Percentiles rank a stretch among this genome's conserved stretches.
These are phyloP conservation scores for Tipula vernalis DNA, from an alignment of 2,888 invertebrate species.

Conservation along the genomic window DNA sequence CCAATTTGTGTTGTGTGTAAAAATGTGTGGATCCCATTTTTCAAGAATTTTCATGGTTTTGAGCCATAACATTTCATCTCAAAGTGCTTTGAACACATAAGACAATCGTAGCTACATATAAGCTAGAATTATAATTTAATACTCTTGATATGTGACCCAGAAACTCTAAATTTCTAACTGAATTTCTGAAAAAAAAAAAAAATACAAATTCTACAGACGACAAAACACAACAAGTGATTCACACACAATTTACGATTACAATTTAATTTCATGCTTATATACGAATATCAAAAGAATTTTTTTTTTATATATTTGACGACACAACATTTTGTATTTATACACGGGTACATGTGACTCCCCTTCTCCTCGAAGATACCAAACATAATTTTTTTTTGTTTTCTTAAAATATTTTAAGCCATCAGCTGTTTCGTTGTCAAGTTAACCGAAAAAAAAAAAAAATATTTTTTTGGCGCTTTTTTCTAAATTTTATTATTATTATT, in stretches of 20 bases:
- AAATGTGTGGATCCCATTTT: no score
- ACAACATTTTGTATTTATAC: not conserved
- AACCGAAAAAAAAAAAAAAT: not conserved
- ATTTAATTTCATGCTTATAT: not conserved
- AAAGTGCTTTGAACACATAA: no score
- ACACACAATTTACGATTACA: not conserved
- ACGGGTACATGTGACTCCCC: not conserved
- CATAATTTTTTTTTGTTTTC: not conserved
- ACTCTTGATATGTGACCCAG: not conserved
- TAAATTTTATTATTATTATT: not conserved
- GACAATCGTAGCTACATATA: no score
- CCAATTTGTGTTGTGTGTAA: no score
- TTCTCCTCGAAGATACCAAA: not conserved
- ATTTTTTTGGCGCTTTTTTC: not conserved
- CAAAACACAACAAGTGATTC: not conserved
- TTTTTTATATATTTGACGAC: not conserved
- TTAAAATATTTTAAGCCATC: not conserved
- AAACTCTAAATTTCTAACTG: not conserved
- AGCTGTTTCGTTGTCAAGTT: not conserved
- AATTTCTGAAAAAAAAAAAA: not conserved
- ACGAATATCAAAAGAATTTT: not conserved
- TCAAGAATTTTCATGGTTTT: no score
- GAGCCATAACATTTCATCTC: no score
- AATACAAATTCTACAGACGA: not conserved
- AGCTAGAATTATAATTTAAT: no score